These are phyloP conservation scores for Morpho helenor DNA, from an alignment of 2,888 invertebrate species.

Conservation along the genomic window DNA sequence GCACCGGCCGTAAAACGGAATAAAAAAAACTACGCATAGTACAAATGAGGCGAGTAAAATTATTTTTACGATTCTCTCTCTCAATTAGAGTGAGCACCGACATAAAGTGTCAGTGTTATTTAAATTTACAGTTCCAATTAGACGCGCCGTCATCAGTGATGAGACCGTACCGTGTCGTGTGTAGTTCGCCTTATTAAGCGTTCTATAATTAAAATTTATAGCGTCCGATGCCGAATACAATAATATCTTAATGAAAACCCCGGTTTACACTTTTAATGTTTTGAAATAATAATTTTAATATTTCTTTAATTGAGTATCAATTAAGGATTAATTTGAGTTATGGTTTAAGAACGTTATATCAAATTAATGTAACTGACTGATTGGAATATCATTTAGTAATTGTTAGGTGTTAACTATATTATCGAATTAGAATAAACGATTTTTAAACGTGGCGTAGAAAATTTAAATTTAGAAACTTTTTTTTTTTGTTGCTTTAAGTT, in stretches of 20 bases:
- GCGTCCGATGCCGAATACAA: slow-evolving; percentile 43
- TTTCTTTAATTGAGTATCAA: too few species aligned
- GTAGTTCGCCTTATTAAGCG: slow-evolving; percentile 72
- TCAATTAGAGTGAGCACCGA: slow-evolving; percentile 72
- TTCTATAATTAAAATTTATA: slow-evolving; percentile 75
- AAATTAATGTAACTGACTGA: slow-evolving; percentile 13
- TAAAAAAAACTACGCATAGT: slow-evolving; percentile 66
- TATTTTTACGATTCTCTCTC: slow-evolving; percentile 76
- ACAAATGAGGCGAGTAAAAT: slow-evolving; percentile 76
- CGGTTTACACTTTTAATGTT: slow-evolving; percentile 25
- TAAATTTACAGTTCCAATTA: slow-evolving; percentile 78
- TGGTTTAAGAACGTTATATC: slow-evolving; percentile 13
- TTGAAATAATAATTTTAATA: slow-evolving; percentile 17
- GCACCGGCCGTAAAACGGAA: slow-evolving; percentile 57
- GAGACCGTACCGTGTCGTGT: slow-evolving; percentile 65
- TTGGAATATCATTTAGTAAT: slow-evolving; percentile 7
- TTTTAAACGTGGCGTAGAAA: too few species aligned
- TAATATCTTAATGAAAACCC: slow-evolving; percentile 33
- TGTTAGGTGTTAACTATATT: slow-evolving; percentile 5
- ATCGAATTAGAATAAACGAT: not conserved
- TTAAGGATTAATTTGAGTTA: too few species aligned
- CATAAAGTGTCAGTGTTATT: slow-evolving; percentile 76
- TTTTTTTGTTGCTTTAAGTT: too few species aligned
- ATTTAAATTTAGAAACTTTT: too few species aligned
- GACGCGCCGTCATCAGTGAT: slow-evolving; percentile 73